These are phyloP conservation scores for Megastigmus dorsalis DNA, from an alignment of 2,888 invertebrate genomes.

Conservation along the genomic window DNA sequence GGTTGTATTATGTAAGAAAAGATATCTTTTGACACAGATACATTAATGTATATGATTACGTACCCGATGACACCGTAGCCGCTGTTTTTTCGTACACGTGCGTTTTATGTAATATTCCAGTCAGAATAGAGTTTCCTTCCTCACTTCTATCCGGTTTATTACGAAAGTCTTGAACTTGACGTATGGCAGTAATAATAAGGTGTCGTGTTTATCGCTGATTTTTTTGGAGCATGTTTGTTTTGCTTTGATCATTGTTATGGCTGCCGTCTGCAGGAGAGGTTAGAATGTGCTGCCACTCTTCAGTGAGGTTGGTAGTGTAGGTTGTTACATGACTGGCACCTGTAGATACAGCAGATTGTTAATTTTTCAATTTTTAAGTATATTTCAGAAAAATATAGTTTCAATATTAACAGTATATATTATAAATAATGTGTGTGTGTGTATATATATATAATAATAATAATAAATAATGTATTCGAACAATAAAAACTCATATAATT, in stretches of 20 bases:
- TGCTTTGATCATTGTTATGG: too few relatives aligned
- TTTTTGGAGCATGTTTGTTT: too few relatives aligned
- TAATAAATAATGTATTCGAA: too few relatives aligned
- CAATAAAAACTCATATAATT: too few relatives aligned
- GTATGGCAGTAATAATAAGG: not conserved
- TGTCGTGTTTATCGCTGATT: conserved; percentile 10
- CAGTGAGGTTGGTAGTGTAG: not conserved
- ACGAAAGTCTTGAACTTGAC: conserved; percentile 20
- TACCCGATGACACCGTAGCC: not conserved
- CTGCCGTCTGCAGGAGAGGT: not conserved
- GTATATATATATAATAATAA: too few relatives aligned
- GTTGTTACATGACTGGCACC: not conserved
- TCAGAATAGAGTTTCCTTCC: not conserved
- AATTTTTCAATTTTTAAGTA: too few relatives aligned
- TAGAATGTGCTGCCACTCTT: conserved; percentile 31
- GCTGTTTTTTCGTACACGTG: not conserved
- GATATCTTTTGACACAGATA: conserved; percentile 23
- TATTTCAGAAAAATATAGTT: too few relatives aligned
- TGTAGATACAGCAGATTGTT: conserved; percentile 12
- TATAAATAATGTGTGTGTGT: too few relatives aligned
- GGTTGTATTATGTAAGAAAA: conserved; percentile 28
- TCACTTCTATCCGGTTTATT: not conserved
- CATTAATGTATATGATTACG: not conserved
- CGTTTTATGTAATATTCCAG: conserved; percentile 11
- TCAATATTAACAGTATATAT: too few relatives aligned